Conservation (phyloP, 2,797 vertebrate genomes). For the Propithecus perrieri region DNA sequence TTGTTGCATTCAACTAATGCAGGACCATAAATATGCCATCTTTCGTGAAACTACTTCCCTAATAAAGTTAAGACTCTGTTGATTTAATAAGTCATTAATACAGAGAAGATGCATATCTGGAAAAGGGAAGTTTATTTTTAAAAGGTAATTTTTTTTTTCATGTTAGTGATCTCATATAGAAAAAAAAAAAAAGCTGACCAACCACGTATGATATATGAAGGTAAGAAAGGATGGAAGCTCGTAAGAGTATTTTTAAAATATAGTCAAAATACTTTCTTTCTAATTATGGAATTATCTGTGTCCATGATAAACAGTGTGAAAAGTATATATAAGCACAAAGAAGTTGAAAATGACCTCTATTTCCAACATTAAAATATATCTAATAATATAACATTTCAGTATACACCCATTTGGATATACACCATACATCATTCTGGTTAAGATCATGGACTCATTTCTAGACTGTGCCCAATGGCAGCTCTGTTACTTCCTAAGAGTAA, state of each 20-base stretch:
- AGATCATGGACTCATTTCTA: not conserved
- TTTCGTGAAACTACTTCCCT: not conserved
- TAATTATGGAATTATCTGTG: not conserved
- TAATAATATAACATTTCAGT: not conserved
- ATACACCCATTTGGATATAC: not conserved
- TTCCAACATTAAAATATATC: not conserved
- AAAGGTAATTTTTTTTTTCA: not conserved
- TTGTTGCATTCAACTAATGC: not conserved
- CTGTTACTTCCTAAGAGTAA: not conserved
- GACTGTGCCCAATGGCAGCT: not conserved
- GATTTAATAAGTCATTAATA: not conserved
- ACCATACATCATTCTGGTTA: not conserved
- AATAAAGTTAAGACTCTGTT: not conserved
- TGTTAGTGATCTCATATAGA: not conserved
- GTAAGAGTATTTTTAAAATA: not conserved
- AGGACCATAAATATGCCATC: not conserved
- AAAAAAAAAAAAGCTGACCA: not conserved
- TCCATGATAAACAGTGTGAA: not conserved
- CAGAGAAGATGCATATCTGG: not conserved
- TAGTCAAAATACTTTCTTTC: not conserved
- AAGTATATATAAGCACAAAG: not conserved
- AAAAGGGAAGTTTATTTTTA: not conserved
- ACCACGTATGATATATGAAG: not conserved
- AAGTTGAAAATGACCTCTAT: not conserved
- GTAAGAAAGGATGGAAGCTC: not conserved